Evolutionary conservation across 2,797 vertebrate species (phyloP).

Genomic region (Rhynchotus rufescens): DNA sequence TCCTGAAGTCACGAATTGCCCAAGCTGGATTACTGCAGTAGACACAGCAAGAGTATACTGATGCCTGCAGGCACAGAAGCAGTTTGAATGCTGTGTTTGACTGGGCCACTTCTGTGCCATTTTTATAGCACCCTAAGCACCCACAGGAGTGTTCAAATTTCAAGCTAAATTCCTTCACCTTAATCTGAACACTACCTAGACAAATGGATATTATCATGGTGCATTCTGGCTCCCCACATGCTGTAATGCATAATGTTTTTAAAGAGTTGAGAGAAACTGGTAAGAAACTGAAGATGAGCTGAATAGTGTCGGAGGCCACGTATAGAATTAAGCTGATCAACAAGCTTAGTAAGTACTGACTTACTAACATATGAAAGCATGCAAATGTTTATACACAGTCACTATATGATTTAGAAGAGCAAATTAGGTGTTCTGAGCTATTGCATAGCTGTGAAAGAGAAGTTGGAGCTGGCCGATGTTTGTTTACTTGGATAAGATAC

Average conservation of each 20-base stretch:
- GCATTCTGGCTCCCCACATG: background rate
- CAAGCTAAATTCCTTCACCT: background rate
- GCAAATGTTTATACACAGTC: background rate
- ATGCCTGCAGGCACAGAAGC: background rate
- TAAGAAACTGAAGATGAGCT: background rate
- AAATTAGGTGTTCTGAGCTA: background rate
- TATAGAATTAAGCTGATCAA: background rate
- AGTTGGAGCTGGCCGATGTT: background rate
- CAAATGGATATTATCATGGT: background rate
- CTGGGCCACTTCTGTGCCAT: fast-evolving
- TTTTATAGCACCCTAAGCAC: background rate
- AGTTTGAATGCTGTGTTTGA: background rate
- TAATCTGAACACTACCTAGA: background rate
- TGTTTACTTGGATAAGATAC: background rate
- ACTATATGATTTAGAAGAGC: background rate
- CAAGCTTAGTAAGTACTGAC: background rate
- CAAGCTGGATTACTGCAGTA: background rate
- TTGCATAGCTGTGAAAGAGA: background rate
- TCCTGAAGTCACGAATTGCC: background rate
- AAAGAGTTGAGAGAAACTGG: background rate
- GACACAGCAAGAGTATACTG: background rate
- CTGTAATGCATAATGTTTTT: background rate
- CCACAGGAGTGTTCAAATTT: background rate
- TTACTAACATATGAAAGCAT: background rate
- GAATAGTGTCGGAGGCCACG: background rate